Percentiles rank a stretch among this genome's conserved stretches.
phyloP scores from a whole-genome alignment of 2,888 invertebrate species.

The Caenorhabditis auriculariae region DNA sequence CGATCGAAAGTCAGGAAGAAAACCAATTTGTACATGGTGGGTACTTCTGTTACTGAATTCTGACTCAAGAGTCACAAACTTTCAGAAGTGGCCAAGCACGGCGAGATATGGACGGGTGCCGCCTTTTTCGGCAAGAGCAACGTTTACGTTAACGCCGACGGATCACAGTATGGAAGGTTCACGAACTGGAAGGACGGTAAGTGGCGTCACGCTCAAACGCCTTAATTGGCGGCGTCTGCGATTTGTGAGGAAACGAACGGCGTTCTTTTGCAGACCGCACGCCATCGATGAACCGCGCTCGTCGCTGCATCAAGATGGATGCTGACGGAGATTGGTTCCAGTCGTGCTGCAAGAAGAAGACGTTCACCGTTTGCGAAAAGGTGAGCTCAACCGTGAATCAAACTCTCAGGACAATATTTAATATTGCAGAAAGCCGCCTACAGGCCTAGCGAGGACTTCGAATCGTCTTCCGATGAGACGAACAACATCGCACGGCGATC shows the following conservation, averaged over 20 bases:
- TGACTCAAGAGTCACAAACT: constrained; percentile 3
- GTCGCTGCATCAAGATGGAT: constrained; percentile 58
- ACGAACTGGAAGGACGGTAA: constrained; percentile 53
- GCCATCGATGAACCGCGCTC: constrained; percentile 55
- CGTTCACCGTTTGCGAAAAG: constrained; percentile 54
- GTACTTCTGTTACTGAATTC: constrained; percentile 1
- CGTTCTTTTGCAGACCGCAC: constrained; percentile 23
- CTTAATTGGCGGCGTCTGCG: not conserved
- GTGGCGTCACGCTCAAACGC: constrained; percentile 2
- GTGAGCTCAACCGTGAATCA: not conserved
- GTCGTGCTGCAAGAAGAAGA: constrained; percentile 60
- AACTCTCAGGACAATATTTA: not conserved
- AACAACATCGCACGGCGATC: constrained; percentile 21
- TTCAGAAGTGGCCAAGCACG: constrained; percentile 51
- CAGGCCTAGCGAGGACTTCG: no score
- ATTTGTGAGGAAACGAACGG: no score
- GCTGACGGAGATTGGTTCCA: constrained; percentile 59
- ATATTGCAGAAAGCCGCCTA: constrained; percentile 20
- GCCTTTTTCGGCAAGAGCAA: constrained; percentile 55
- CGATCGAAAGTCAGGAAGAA: constrained; percentile 50
- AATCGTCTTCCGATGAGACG: constrained; percentile 7
- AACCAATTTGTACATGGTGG: constrained; percentile 57
- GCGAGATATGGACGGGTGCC: constrained; percentile 56
- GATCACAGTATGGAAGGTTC: constrained; percentile 42
- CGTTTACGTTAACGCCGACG: constrained; percentile 53